phyloP scores from a whole-genome alignment of 23 tunicate genomes.

The Oikopleura albicans region DNA sequence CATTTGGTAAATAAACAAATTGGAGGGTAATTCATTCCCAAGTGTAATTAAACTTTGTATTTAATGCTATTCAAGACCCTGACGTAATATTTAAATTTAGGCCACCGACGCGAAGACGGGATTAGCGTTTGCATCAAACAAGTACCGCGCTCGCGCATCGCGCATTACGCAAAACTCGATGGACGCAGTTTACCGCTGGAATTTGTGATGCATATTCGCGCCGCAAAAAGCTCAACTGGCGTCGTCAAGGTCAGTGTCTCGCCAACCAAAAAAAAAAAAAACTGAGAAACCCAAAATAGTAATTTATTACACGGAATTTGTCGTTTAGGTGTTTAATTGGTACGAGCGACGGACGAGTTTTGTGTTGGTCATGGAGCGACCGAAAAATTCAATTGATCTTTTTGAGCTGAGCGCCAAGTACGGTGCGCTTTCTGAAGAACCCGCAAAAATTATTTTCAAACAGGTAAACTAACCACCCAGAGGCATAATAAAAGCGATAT shows the following conservation, averaged over 20 bases:
- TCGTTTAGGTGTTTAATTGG: background rate
- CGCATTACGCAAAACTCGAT: background rate
- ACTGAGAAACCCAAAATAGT: background rate
- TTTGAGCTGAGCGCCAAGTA: background rate
- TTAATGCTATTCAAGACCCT: no score
- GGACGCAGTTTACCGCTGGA: background rate
- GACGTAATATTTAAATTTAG: background rate
- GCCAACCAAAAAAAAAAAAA: no score
- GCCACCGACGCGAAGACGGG: background rate
- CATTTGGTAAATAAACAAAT: no score
- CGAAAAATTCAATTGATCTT: conserved; percentile 11
- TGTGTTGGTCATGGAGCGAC: conserved; percentile 6
- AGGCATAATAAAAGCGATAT: no score
- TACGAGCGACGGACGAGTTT: background rate
- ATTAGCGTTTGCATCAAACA: background rate
- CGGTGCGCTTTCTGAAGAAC: background rate
- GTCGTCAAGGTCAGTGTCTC: background rate
- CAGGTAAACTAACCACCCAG: no score
- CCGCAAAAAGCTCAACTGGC: background rate
- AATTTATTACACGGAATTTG: background rate
- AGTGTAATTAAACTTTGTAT: no score
- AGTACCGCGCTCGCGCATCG: background rate
- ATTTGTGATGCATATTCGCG: background rate
- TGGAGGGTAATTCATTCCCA: no score
- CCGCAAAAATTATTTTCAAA: conserved; percentile 7